A percentile compares a stretch with the other conserved stretches of the same genome.
phyloP scores from a whole-genome alignment of 2,797 vertebrate genomes.

The Crenichthys baileyi region DNA sequence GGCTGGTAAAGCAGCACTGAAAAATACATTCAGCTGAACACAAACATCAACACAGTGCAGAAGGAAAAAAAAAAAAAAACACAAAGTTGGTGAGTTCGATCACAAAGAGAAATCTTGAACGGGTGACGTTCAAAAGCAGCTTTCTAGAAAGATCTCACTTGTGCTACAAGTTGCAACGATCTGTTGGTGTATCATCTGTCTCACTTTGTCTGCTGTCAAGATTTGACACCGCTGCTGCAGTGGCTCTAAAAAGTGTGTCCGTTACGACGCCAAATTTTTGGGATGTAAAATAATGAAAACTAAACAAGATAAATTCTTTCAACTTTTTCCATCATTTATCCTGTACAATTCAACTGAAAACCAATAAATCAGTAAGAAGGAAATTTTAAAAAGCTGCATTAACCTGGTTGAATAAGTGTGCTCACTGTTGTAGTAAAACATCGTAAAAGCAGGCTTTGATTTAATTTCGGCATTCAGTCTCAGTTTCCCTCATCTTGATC shows the following conservation, averaged over 20 bases:
- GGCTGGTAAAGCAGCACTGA: conserved; percentile 52
- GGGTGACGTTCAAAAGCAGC: conserved; percentile 16
- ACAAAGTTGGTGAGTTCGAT: conserved; percentile 10
- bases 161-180: conserved; percentile 29
- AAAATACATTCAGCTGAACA: conserved; percentile 50
- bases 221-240: not conserved
- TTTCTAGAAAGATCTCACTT: conserved; percentile 10
- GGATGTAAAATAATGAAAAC: not conserved
- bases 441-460: no score
- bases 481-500: no score
- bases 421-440: no score
- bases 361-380: not conserved
- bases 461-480: no score
- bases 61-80: not conserved
- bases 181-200: not conserved
- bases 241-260: not conserved
- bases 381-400: not conserved
- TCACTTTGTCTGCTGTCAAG: conserved; percentile 7
- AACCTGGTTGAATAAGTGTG: not conserved
- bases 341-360: not conserved
- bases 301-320: not conserved
- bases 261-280: not conserved
- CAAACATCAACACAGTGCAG: conserved; percentile 57
- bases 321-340: not conserved
- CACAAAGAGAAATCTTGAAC: conserved; percentile 29